Percentiles rank a stretch among this genome's conserved stretches.
Evolutionary conservation across 2,888 invertebrate genomes (phyloP).

Genomic region (Odontocerum albicorne): DNA sequence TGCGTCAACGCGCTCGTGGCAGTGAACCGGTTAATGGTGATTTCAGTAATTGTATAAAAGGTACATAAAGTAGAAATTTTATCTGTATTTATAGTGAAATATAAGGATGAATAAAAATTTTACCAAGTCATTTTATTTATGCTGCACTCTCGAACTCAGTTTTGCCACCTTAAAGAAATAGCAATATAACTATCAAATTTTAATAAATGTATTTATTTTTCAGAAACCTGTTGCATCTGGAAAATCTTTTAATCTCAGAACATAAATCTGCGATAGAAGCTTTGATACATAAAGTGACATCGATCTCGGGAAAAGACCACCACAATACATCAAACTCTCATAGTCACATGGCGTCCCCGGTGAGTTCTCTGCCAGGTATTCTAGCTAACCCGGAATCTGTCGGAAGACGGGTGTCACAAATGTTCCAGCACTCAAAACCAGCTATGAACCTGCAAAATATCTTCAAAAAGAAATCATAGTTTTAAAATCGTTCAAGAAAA

Average conservation of each 20-base stretch:
- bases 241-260: conserved; percentile 45
- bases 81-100: too few relatives aligned
- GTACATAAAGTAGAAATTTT: too few relatives aligned
- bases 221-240: conserved; percentile 53
- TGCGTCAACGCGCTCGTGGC: too few relatives aligned
- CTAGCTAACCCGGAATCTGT: conserved; percentile 51
- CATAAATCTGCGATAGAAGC: conserved; percentile 51
- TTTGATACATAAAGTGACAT: conserved; percentile 45
- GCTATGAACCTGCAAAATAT: conserved; percentile 55
- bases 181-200: too few relatives aligned
- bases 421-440: conserved; percentile 54
- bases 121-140: too few relatives aligned
- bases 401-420: conserved; percentile 52
- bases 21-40: too few relatives aligned
- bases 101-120: too few relatives aligned
- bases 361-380: conserved; percentile 40
- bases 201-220: conserved; percentile 13
- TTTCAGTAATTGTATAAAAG: too few relatives aligned
- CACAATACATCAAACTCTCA: conserved; percentile 28
- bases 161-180: too few relatives aligned
- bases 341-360: conserved; percentile 18
- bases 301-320: conserved; percentile 35
- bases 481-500: too few relatives aligned
- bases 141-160: too few relatives aligned
- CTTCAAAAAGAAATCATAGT: conserved; percentile 56